Conservation (phyloP, 2,888 invertebrate species). For the Leptinotarsa rubiginosa region DNA sequence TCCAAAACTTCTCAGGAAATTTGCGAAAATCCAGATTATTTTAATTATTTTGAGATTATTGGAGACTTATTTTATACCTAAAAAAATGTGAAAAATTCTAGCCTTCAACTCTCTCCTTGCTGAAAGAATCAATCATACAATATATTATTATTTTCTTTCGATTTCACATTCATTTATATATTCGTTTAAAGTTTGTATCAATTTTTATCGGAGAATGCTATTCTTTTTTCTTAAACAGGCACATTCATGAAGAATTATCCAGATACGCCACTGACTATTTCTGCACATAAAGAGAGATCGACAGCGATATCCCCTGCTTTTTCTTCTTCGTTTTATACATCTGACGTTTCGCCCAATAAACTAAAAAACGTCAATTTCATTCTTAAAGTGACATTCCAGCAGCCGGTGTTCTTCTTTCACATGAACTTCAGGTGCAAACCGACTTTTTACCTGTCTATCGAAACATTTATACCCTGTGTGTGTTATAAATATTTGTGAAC, state of each 20-base stretch:
- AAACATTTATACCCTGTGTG: conserved; percentile 7
- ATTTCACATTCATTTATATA: no score
- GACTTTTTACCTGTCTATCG: conserved; percentile 14
- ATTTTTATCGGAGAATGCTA: no score
- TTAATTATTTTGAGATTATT: no score
- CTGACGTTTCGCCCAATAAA: background rate
- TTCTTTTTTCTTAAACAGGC: background rate
- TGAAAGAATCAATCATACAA: no score
- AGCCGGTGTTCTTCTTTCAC: conserved; percentile 8
- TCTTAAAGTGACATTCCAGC: conserved; percentile 8
- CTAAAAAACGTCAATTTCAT: conserved; percentile 5
- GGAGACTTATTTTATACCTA: no score
- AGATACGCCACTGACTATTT: background rate
- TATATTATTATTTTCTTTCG: no score
- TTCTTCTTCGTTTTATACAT: conserved; percentile 1
- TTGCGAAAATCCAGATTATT: no score
- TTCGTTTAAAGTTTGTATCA: no score
- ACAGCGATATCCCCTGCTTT: background rate
- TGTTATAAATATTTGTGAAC: conserved; percentile 19
- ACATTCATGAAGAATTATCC: background rate
- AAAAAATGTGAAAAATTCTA: no score
- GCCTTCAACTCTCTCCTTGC: no score
- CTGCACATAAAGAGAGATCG: background rate
- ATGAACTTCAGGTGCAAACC: conserved; percentile 4
- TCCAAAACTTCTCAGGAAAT: no score